Conservation (phyloP, 2,888 invertebrate species). For the Augochlorella aurata region DNA sequence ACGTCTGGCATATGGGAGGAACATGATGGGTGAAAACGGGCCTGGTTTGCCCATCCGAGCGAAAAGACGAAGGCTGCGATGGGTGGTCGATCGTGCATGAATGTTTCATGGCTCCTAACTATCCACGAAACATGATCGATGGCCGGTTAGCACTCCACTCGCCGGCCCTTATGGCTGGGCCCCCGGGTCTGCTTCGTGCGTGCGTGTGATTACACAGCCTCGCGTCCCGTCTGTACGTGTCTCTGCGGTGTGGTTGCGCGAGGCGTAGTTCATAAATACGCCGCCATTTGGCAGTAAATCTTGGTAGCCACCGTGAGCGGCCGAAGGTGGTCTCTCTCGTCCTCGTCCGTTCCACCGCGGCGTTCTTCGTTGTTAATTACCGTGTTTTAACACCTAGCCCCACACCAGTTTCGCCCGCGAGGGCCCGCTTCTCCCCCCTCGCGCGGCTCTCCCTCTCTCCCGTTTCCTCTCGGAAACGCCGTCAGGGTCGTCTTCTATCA, state of each 20-base stretch:
- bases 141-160: slow-evolving; percentile 76
- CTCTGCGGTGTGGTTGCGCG: slow-evolving; percentile 64
- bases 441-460: slow-evolving; percentile 30
- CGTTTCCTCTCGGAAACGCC: slow-evolving; percentile 1
- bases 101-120: slow-evolving; percentile 79
- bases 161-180: slow-evolving; percentile 59
- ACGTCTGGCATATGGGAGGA: slow-evolving; percentile 9
- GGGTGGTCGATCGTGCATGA: slow-evolving; percentile 76
- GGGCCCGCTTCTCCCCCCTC: slow-evolving; percentile 48
- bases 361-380: slow-evolving; percentile 81
- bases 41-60: slow-evolving; percentile 42
- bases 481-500: slow-evolving; percentile 51
- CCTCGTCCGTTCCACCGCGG: slow-evolving; percentile 66
- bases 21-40: slow-evolving; percentile 27
- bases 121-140: slow-evolving; percentile 80
- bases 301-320: slow-evolving; percentile 77
- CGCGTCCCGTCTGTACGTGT: slow-evolving; percentile 36
- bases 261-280: slow-evolving; percentile 81
- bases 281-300: slow-evolving; percentile 80
- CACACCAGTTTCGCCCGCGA: slow-evolving; percentile 63
- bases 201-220: slow-evolving; percentile 56
- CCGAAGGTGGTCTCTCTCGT: slow-evolving; percentile 77
- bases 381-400: slow-evolving; percentile 81
- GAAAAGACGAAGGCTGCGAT: slow-evolving; percentile 67
- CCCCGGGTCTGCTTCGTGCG: slow-evolving; percentile 43